Base-by-base conservation (phyloP, 2,113 vertebrate genomes). In the Eleginops maclovinus region DNA sequence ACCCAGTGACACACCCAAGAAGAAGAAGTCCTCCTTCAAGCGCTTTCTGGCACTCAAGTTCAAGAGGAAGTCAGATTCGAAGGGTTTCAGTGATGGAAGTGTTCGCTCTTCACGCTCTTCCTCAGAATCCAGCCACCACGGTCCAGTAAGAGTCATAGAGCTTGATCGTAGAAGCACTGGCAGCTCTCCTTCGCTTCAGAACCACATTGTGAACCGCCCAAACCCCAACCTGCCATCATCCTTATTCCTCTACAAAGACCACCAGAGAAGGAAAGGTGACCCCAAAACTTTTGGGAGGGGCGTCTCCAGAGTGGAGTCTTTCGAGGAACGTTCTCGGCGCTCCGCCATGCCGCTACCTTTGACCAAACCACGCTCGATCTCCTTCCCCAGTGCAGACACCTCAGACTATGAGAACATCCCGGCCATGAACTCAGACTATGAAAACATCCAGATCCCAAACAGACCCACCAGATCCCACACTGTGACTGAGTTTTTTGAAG, bases 321-420 rank as follows among this genome's bases (percentile, higher is more conserved):
- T 99, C 0, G 97, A 99, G 88, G 97, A 98, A 67, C 94, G 96
- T 12, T 96, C 97, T 31, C 95, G 96, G 10, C 97, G 95, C 8
- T 96, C 96, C 2, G 95, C 95, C 55, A 95, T 97, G 94, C 96
- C 97, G 0, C 89, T 99, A 53, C 98, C 98, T 13, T 89, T 98
- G 82, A 99, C 96, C 0, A 99, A 99, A 88, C 98, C 98, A 0
- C 95, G 98, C 44, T 99, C 98, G 50, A 98, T 99, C 88, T 99
- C 98, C 9, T 99, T 99, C 81, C 98, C 98, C 73, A 99, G 96
- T 24, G 96, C 98, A 0, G 97, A 99, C 90, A 98, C 97, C 0
- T 99, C 98, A 4, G 98, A 99, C 87, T 99, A 99, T 36, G 98
- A 99, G 93, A 99, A 99, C 82, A 98, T 99, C 72, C 98, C 98